These are phyloP conservation scores for Holacanthus passer DNA, from an alignment of 2,113 vertebrate species.

Conservation along the genomic window DNA sequence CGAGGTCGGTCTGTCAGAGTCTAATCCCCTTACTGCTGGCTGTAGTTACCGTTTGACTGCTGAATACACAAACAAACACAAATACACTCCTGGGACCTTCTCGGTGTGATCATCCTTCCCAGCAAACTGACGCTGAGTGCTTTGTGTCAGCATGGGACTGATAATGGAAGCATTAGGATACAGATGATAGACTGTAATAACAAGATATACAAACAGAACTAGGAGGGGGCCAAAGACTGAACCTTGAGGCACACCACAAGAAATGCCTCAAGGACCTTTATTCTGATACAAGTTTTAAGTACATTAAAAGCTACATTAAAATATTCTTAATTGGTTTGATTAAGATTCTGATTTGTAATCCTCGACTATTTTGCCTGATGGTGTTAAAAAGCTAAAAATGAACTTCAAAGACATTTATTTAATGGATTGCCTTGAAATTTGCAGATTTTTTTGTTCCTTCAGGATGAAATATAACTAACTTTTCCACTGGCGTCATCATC, in stretches of 20 bases:
- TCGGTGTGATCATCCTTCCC: neutral
- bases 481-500: no score
- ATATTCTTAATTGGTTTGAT: neutral
- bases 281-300: neutral
- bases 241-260: neutral
- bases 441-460: neutral
- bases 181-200: neutral
- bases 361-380: neutral
- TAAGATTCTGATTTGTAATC: neutral
- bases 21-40: neutral
- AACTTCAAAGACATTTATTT: neutral
- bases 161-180: neutral
- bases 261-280: neutral
- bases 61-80: constrained; percentile 1
- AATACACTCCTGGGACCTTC: neutral
- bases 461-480: neutral
- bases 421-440: neutral
- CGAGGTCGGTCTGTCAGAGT: neutral
- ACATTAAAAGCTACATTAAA: neutral
- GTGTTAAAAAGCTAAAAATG: neutral
- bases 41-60: neutral
- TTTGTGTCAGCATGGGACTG: neutral
- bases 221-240: neutral
- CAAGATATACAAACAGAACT: neutral
- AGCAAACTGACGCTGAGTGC: neutral